Evolutionary conservation across 2,113 vertebrate genomes (phyloP).

Genomic region (Podilymbus podiceps): DNA sequence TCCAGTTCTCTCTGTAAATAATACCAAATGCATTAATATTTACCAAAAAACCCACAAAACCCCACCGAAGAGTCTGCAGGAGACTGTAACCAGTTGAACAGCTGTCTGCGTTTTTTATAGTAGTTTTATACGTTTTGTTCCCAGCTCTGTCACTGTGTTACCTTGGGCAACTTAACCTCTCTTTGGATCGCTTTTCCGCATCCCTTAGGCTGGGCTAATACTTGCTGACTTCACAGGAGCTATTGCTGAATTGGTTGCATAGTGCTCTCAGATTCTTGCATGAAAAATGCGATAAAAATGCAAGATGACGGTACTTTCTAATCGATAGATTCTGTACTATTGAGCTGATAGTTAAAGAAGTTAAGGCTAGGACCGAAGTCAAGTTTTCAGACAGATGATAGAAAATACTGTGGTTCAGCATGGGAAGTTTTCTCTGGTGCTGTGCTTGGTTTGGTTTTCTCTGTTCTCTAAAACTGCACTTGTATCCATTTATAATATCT

Average conservation of each 20-base stretch:
- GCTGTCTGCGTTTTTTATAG: background rate
- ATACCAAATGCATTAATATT: background rate
- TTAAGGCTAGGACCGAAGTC: background rate
- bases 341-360: background rate
- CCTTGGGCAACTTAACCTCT: background rate
- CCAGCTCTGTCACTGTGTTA: background rate
- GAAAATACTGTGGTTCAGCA: background rate
- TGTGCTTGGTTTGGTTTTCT: background rate
- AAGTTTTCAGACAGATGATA: background rate
- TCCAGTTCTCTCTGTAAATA: background rate
- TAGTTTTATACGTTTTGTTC: background rate
- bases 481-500: background rate
- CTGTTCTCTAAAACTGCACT: background rate
- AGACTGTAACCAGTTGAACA: background rate
- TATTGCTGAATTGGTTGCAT: background rate
- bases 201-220: background rate
- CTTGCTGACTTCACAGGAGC: conserved; percentile 40
- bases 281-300: conserved; percentile 15
- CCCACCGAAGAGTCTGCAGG: background rate
- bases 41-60: background rate
- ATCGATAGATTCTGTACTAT: background rate
- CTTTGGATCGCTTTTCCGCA: background rate
- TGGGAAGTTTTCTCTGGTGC: background rate
- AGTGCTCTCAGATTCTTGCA: background rate
- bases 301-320: background rate